These are phyloP conservation scores for Pelochelys cantorii DNA, from an alignment of 2,797 vertebrate species.

Conservation along the genomic window DNA sequence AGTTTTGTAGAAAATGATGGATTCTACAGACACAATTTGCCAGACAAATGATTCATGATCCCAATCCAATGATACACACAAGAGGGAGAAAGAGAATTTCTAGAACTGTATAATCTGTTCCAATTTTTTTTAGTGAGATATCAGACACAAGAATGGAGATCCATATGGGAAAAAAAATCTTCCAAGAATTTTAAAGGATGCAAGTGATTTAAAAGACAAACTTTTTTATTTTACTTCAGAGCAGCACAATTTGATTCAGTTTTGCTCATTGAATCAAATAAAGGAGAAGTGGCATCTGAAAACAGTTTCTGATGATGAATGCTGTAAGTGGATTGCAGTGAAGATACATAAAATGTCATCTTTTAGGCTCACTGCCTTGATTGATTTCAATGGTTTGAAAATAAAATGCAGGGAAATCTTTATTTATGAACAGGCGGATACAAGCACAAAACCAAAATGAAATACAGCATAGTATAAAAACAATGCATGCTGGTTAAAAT, in stretches of 20 bases:
- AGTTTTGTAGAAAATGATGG: background rate
- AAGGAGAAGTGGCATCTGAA: constrained; percentile 64
- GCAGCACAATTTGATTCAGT: constrained; percentile 48
- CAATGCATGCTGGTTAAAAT: constrained; percentile 29
- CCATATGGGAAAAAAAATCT: background rate
- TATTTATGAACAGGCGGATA: constrained; percentile 60
- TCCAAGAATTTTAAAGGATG: background rate
- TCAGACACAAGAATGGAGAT: background rate
- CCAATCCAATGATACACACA: background rate
- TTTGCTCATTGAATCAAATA: constrained; percentile 63
- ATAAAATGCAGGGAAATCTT: constrained; percentile 64
- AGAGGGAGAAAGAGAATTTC: background rate
- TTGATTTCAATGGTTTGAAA: constrained; percentile 68
- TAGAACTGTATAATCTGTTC: background rate
- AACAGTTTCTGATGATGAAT: constrained; percentile 70
- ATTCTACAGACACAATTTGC: background rate
- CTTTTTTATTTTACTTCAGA: constrained; percentile 55
- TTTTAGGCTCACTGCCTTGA: constrained; percentile 52
- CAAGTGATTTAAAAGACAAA: constrained; percentile 31
- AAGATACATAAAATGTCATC: constrained; percentile 67
- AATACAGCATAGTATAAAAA: constrained; percentile 47
- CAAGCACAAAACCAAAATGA: constrained; percentile 51
- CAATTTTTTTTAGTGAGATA: background rate
- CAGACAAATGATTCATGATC: background rate
- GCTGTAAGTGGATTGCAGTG: constrained; percentile 22